These are phyloP conservation scores for Helicolenus hilgendorfi DNA, from an alignment of 2,797 vertebrate species.

Conservation along the genomic window DNA sequence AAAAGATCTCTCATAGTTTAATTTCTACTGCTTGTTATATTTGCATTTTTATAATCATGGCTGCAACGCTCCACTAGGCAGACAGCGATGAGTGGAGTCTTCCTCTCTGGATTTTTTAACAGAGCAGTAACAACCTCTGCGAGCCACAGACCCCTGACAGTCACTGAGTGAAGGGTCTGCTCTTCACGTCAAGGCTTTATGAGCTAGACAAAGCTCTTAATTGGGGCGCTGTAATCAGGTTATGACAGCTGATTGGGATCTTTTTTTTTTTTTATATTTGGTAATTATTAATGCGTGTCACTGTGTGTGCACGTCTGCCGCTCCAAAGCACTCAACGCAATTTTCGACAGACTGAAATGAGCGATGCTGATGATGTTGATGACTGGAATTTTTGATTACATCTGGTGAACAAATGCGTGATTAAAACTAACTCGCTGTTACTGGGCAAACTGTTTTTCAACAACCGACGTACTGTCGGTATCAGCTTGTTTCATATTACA, in stretches of 20 bases:
- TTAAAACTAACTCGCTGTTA: conserved; percentile 1
- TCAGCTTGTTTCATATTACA: neutral
- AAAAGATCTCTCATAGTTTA: conserved; percentile 44
- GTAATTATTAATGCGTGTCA: conserved; percentile 37
- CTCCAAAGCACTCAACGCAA: conserved; percentile 19
- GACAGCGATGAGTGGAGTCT: conserved; percentile 24
- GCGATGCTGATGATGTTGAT: neutral
- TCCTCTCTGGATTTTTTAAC: conserved; percentile 28
- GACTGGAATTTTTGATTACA: conserved; percentile 40
- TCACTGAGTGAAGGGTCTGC: conserved; percentile 59
- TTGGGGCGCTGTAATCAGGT: conserved; percentile 57
- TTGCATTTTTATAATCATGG: conserved; percentile 73
- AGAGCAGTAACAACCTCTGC: conserved; percentile 61
- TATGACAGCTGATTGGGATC: conserved; percentile 47
- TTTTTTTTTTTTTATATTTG: conserved; percentile 8
- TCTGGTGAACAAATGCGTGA: conserved; percentile 14
- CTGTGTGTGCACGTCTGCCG: neutral
- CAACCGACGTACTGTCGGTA: neutral
- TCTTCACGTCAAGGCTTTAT: conserved; percentile 50
- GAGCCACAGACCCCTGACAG: conserved; percentile 49
- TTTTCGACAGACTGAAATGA: conserved; percentile 32
- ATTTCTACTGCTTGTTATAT: conserved; percentile 62
- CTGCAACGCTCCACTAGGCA: conserved; percentile 59
- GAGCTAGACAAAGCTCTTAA: conserved; percentile 53
- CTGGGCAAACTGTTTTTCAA: conserved; percentile 25